A percentile compares a stretch with the other conserved stretches of the same genome.
Evolutionary conservation across 92 coral and sea anemone genomes (phyloP).

Genomic region (Epizoanthus rinbou): DNA sequence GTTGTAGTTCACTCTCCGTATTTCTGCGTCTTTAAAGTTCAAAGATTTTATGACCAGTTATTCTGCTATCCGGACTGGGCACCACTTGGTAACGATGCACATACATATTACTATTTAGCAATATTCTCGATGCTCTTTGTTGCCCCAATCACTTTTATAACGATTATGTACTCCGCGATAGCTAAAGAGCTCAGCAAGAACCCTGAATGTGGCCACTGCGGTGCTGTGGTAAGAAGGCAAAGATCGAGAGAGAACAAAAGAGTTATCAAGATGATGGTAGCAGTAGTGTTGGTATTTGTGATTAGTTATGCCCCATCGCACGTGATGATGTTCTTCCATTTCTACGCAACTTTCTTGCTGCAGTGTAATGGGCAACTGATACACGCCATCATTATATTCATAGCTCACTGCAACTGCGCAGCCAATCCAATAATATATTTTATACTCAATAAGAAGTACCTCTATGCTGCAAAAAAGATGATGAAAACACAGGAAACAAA

Average conservation of each 20-base stretch:
- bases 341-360: neutral
- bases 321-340: neutral
- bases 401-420: neutral
- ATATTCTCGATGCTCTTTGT: neutral
- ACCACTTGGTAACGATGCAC: neutral
- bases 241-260: conserved; percentile 3
- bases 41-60: neutral
- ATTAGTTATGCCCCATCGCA: conserved; percentile 1
- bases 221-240: neutral
- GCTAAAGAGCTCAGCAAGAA: neutral
- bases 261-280: conserved; percentile 5
- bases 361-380: neutral
- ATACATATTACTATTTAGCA: neutral
- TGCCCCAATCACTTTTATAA: neutral
- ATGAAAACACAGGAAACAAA: neutral
- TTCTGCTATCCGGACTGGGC: neutral
- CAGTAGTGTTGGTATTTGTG: neutral
- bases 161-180: conserved; percentile 1
- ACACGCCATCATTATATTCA: neutral
- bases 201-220: neutral
- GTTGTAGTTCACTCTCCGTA: neutral
- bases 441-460: conserved; percentile 11
- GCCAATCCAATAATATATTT: conserved; percentile 7
- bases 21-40: neutral
- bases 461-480: neutral